phyloP scores from a whole-genome alignment of 37 sponge, comb jelly and placozoan species.

The Oscarella lobularis region DNA sequence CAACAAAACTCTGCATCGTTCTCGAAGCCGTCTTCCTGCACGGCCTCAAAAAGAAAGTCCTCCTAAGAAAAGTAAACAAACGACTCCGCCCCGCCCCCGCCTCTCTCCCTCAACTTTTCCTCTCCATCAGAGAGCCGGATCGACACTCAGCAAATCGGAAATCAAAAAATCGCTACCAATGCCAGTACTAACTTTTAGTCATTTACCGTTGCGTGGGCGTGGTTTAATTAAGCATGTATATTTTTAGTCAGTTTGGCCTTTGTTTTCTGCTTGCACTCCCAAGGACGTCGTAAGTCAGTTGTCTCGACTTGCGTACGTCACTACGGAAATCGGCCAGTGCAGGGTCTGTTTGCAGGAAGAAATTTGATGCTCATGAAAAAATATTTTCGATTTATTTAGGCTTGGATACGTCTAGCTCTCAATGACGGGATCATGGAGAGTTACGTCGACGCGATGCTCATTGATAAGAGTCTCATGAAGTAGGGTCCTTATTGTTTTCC shows the following conservation, averaged over 20 bases:
- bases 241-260: slow-evolving; percentile 61
- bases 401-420: slow-evolving; percentile 6
- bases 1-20: background rate
- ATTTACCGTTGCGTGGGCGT: background rate
- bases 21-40: background rate
- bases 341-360: slow-evolving; percentile 9
- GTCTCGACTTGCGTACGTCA: slow-evolving; percentile 19
- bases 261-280: slow-evolving; percentile 32
- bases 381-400: no score
- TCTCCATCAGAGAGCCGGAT: no score
- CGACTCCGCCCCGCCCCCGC: no score
- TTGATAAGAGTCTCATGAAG: background rate
- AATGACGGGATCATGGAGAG: slow-evolving; percentile 2
- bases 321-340: slow-evolving; percentile 50
- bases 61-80: no score
- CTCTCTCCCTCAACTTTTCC: no score
- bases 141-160: no score
- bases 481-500: no score
- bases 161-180: no score
- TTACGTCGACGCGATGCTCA: background rate
- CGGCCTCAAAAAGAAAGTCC: background rate
- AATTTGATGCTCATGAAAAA: no score
- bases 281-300: slow-evolving; percentile 45
- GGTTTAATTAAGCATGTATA: background rate
- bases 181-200: no score